These are phyloP conservation scores for Diarsia dahlii DNA, from an alignment of 2,888 invertebrate species.

Conservation along the genomic window DNA sequence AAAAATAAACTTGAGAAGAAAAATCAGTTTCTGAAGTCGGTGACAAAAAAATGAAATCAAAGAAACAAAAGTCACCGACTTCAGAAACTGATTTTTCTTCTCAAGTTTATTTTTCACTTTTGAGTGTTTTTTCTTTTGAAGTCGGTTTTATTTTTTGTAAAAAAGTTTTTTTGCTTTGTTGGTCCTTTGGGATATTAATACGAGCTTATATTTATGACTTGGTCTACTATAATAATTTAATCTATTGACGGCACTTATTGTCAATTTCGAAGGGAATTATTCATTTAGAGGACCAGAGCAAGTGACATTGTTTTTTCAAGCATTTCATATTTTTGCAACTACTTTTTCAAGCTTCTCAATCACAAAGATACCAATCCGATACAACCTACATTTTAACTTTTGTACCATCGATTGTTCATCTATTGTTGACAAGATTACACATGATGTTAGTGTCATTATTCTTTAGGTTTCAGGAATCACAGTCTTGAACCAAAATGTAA, in stretches of 20 bases:
- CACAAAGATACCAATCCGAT: neutral
- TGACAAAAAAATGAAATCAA: too few species aligned
- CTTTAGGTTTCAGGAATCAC: neutral
- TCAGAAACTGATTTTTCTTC: too few species aligned
- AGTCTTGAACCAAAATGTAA: neutral
- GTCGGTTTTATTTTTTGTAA: too few species aligned
- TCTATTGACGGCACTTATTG: neutral
- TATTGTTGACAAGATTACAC: neutral
- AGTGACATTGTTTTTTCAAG: neutral
- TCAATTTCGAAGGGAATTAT: neutral
- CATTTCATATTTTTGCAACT: neutral
- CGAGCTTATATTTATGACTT: neutral
- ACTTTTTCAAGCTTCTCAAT: neutral
- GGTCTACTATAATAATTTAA: neutral
- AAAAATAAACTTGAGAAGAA: too few species aligned
- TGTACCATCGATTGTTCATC: neutral
- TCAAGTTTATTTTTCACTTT: too few species aligned
- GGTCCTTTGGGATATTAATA: neutral
- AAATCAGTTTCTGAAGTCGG: too few species aligned
- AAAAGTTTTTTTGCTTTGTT: constrained; percentile 7
- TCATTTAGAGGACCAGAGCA: neutral
- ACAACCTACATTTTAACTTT: neutral
- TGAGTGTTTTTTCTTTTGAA: too few species aligned
- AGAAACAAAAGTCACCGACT: too few species aligned
- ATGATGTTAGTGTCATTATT: neutral